Base-by-base conservation (phyloP, 92 coral and sea anemone genomes). In the Actinernus sp. region DNA sequence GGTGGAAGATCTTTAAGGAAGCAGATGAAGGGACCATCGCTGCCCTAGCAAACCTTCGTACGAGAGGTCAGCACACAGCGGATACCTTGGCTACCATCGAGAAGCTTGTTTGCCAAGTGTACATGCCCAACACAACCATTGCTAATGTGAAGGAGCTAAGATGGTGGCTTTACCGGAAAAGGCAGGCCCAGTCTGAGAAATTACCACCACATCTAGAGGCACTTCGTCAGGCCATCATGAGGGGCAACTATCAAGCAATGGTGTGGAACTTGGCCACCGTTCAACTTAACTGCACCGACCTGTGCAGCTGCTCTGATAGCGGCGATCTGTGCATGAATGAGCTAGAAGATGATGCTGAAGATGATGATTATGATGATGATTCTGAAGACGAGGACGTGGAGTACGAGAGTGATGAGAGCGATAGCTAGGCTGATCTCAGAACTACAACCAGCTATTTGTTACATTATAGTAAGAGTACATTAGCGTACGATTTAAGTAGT, bases 71-170 rank as follows among this genome's bases (percentile, higher is more conserved):
- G 3, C 82, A 43, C 14, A 1, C 18, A 4, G 47, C 26, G 9
- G 55, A 40, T n/a, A 26, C 31, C 4, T 48, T 2, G 36, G 33
- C 20, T 3, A 37, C 45, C 10, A 28, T 71, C 1, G 85, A 78
- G 34, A 68, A 69, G 58, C 58, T 78, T 13, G 77, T 68, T 28
- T 78, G 78, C 45, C 77, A 78, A 64, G 19, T 68, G 23, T 78
- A 26, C 63, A 28, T 54, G 25, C 63, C 68, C 3, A 31, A 40
- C 8, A 32, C 54, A 7, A 3, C 6, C 12, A 21, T 6, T 26
- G 14, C 37, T 6, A 21, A 13, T 10, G 68, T 58, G 22, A 78
- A 58, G 41, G 85, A 29, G 28, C 25, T 78, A 39, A 61, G 68
- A 41, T 32, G 68, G 78, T 58, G 55, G 56, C 55, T 79, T 1